Evolutionary conservation across 2,888 invertebrate species (phyloP), one percentile per base, ranked within the genome.

Genomic region (Drosophila rellima): DNA sequence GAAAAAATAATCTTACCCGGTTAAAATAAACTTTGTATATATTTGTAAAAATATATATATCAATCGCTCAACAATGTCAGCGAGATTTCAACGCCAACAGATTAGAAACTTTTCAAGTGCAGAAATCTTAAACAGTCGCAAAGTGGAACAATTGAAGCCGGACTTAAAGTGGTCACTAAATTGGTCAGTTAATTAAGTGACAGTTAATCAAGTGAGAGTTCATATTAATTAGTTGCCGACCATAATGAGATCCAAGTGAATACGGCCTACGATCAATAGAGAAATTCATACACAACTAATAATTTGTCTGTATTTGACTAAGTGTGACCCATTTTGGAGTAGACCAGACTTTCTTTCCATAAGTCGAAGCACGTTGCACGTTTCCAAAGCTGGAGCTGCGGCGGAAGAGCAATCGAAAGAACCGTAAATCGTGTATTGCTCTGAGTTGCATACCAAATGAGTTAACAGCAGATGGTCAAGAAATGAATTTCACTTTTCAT

Each of bases 111-210:
- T 60, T 65, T 48, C 48, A 35, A 50, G 62, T 52, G 70, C 67
- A 60, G 70, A 61, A 56, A 62, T 55, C 47, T 61, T 18, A 71
- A 78, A 76, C 55, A 69, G 67, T 52, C 51, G 33, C 63, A 70
- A 85, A 88, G 81, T 85, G 88, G 81, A 81, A 76, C 88, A 80
- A 85, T 83, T 75, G 62, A 54, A 88, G 75, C 85, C 85, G 85
- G 85, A 85, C 78, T 85, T 68, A 62, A 72, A 74, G 68, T 74
- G 74, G 70, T 69, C 63, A 52, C 48, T 52, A 37, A 73, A 20
- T 42, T 29, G 65, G 23, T 56, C 31, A 42, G 20, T 39, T 70
- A 79, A 80, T 78, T 75, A 80, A 61, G 26, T 37, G 66, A 11
- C 60, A 29, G 44, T 18, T 23, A 57, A 80, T 80, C 72, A 83